Percentiles rank a stretch among this genome's conserved stretches.
phyloP scores from a whole-genome alignment of 2,113 vertebrate species.

The Callionymus lyra region DNA sequence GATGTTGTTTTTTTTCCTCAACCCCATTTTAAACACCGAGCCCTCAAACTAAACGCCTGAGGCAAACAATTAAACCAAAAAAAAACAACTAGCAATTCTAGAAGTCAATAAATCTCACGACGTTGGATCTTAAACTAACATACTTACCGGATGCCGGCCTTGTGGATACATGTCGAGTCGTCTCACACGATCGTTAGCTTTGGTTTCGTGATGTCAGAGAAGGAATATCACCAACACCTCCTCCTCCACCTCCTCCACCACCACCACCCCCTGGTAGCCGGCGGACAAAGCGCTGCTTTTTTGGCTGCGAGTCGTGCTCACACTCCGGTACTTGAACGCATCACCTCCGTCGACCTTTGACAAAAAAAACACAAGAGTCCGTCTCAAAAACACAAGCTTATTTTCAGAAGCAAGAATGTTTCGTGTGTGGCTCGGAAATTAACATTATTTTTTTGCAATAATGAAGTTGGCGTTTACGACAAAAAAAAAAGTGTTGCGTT shows the following conservation, averaged over 20 bases:
- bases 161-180: constrained; percentile 83
- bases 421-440: too few relatives aligned
- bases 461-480: too few relatives aligned
- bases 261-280: constrained; percentile 41
- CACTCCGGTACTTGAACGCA: constrained; percentile 9
- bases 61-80: too few relatives aligned
- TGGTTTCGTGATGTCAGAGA: constrained; percentile 51
- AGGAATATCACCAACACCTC: constrained; percentile 58
- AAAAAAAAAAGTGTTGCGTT: too few relatives aligned
- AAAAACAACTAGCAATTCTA: too few relatives aligned
- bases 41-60: too few relatives aligned
- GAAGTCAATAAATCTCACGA: too few relatives aligned
- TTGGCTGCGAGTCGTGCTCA: constrained; percentile 36
- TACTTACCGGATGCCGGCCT: constrained; percentile 92
- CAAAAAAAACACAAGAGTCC: constrained; percentile 30
- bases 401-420: too few relatives aligned
- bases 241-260: constrained; percentile 46
- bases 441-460: too few relatives aligned
- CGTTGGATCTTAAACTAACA: constrained; percentile 19
- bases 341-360: constrained; percentile 1
- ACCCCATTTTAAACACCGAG: too few relatives aligned
- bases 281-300: constrained; percentile 58
- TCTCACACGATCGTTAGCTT: constrained; percentile 35
- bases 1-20: too few relatives aligned
- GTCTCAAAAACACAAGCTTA: too few relatives aligned